Evolutionary conservation across 2,888 invertebrate genomes (phyloP).

Genomic region (Thysanoteuthis rhombus): DNA sequence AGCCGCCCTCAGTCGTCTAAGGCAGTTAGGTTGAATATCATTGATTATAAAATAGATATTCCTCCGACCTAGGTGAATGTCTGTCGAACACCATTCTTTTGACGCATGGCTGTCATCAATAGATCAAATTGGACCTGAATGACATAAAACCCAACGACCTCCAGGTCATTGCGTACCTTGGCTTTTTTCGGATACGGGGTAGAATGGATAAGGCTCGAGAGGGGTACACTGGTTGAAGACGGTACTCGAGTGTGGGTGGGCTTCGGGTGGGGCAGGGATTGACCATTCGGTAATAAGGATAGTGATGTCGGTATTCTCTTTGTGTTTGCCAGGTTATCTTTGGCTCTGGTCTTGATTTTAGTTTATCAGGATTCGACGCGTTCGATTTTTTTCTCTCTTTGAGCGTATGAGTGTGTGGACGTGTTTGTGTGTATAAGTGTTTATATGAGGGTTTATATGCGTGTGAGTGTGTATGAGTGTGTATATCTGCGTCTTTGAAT

Average conservation of each 20-base stretch:
- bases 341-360: too few species aligned
- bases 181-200: background rate
- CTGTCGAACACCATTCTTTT: background rate
- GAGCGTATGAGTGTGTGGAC: too few species aligned
- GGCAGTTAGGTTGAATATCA: background rate
- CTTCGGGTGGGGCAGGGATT: too few species aligned
- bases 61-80: background rate
- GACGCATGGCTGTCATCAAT: background rate
- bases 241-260: background rate
- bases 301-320: too few species aligned
- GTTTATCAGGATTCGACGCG: too few species aligned
- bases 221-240: background rate
- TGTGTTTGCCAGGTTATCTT: too few species aligned
- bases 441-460: too few species aligned
- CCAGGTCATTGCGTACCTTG: constrained; percentile 12
- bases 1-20: background rate
- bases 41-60: constrained; percentile 12
- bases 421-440: too few species aligned
- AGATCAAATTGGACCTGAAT: background rate
- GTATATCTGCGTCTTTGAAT: too few species aligned
- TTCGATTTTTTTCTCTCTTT: too few species aligned
- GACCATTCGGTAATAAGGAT: too few species aligned
- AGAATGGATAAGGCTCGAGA: background rate
- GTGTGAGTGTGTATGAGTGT: too few species aligned
- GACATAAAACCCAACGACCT: background rate